Percentiles rank a stretch among this genome's conserved stretches.
Conservation (phyloP, 2,113 vertebrate species). For the Brevimyrus niger region DNA sequence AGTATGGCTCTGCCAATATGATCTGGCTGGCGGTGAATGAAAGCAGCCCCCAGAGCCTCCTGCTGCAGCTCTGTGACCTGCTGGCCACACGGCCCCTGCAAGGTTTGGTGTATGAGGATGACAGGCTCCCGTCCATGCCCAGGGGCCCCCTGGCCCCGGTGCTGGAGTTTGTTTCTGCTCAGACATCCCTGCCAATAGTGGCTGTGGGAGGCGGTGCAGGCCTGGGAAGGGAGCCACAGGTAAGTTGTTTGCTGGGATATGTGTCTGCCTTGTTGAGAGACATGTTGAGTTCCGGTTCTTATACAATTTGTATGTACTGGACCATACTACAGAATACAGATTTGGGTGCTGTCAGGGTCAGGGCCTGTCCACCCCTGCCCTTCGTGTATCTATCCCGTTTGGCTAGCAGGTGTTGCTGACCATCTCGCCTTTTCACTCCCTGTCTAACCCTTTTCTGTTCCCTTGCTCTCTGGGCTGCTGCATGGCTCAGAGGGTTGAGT, state of each 20-base stretch:
- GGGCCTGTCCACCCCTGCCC: too few species aligned
- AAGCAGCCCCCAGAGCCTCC: conserved; percentile 82
- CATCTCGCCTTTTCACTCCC: too few species aligned
- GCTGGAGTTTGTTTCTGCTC: conserved; percentile 89
- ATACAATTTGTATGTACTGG: background rate
- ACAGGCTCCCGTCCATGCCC: conserved; percentile 60
- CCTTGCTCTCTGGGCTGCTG: too few species aligned
- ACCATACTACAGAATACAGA: background rate
- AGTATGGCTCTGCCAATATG: conserved; percentile 70
- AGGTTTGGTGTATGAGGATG: conserved; percentile 90
- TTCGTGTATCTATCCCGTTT: too few species aligned
- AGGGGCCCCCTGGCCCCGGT: conserved; percentile 80
- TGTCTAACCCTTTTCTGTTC: too few species aligned
- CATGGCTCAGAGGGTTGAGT: too few species aligned
- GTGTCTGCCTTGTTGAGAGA: background rate
- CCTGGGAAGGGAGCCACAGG: conserved; percentile 85
- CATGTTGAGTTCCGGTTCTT: background rate
- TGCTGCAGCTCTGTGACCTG: conserved; percentile 85
- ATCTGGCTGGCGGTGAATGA: conserved; percentile 82
- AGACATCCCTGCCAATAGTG: conserved; percentile 85
- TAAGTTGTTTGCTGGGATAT: conserved; percentile 34
- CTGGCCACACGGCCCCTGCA: conserved; percentile 83
- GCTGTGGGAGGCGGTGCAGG: conserved; percentile 85
- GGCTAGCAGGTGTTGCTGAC: too few species aligned
- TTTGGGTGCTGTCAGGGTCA: background rate